phyloP scores from a whole-genome alignment of 2,797 vertebrate genomes.

The Toxotes lorentzi region DNA sequence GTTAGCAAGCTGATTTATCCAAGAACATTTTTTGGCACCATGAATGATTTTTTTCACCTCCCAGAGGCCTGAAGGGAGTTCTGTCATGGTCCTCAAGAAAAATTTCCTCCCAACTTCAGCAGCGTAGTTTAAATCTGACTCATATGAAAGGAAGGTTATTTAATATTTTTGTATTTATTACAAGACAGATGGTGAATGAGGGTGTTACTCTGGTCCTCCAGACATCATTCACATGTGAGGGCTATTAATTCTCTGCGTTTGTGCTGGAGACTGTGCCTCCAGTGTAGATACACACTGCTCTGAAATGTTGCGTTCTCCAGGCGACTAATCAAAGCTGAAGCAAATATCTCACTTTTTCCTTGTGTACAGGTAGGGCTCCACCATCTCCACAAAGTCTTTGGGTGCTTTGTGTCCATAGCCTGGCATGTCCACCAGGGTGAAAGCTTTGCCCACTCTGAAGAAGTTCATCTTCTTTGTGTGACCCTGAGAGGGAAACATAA shows the following conservation, averaged over 20 bases:
- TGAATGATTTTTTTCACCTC: not conserved
- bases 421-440: conserved; percentile 96
- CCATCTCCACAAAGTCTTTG: conserved; percentile 93
- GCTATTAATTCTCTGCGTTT: not conserved
- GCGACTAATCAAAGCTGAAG: not conserved
- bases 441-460: conserved; percentile 91
- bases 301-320: not conserved
- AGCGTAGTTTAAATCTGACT: not conserved
- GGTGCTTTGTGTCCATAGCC: conserved; percentile 94
- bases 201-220: not conserved
- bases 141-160: too few species aligned
- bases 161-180: not conserved
- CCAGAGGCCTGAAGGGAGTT: not conserved
- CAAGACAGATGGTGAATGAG: not conserved
- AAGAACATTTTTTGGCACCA: not conserved
- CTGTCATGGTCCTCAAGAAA: not conserved
- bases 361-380: conserved; percentile 91
- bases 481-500: conserved; percentile 82
- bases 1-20: not conserved
- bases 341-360: conserved; percentile 87
- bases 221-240: not conserved
- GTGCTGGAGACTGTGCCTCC: not conserved
- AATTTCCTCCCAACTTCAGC: not conserved
- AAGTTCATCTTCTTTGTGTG: conserved; percentile 99
- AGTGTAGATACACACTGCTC: not conserved